Conservation (phyloP, 2,888 invertebrate species). For the Lepidochrysops patricia region DNA sequence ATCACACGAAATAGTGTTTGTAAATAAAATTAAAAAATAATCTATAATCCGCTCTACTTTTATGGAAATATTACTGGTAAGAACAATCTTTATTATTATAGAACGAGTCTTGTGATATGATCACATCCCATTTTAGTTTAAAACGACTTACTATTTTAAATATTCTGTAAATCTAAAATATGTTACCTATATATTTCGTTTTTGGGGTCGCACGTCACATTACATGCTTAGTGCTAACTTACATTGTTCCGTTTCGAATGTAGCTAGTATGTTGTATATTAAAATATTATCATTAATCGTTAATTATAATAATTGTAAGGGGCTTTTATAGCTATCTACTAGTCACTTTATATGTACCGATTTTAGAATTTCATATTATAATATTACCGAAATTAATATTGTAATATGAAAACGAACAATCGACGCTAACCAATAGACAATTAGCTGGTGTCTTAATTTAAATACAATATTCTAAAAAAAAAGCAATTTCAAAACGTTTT, state of each 20-base stretch:
- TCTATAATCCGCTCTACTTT: not conserved
- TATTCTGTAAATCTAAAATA: no score
- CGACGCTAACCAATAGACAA: conserved; percentile 22
- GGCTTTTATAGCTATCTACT: conserved; percentile 11
- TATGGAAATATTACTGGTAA: not conserved
- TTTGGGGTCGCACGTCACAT: not conserved
- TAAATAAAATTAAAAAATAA: not conserved
- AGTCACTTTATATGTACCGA: not conserved
- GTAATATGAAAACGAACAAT: not conserved
- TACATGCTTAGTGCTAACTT: not conserved
- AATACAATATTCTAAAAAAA: conserved; percentile 53
- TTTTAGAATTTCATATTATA: not conserved
- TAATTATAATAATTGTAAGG: not conserved
- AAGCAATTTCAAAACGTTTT: conserved; percentile 50
- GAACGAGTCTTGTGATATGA: not conserved
- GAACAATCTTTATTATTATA: not conserved
- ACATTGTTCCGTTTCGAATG: not conserved
- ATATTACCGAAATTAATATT: not conserved
- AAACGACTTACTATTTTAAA: no score
- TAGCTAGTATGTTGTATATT: not conserved
- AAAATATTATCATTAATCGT: not conserved
- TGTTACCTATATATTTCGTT: no score
- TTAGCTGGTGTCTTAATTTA: conserved; percentile 32
- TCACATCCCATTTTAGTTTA: not conserved
- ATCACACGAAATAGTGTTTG: not conserved